Conservation (phyloP, 2,888 invertebrate species). For the Alviniconcha strummeri region DNA sequence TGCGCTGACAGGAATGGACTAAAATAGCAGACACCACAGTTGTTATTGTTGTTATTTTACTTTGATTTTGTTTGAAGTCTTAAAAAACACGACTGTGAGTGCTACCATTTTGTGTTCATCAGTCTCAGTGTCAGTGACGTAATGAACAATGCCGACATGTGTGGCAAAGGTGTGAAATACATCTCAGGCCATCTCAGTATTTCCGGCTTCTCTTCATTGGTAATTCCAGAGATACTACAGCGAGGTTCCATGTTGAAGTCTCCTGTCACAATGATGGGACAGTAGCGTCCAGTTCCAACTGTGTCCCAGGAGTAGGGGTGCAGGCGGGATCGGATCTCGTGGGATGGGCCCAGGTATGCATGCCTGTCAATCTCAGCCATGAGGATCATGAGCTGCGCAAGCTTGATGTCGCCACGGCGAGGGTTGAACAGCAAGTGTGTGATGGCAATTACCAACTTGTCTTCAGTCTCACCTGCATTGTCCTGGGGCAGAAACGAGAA, state of each 20-base stretch:
- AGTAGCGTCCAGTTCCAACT: conserved; percentile 74
- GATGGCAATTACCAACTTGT: conserved; percentile 85
- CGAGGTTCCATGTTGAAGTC: conserved; percentile 94
- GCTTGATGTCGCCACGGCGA: conserved; percentile 88
- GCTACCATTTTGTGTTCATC: too few relatives aligned
- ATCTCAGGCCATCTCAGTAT: too few relatives aligned
- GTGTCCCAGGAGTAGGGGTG: not conserved
- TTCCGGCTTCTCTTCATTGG: too few relatives aligned
- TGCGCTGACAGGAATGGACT: too few relatives aligned
- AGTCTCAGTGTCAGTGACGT: too few relatives aligned
- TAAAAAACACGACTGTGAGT: too few relatives aligned
- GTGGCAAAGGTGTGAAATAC: too few relatives aligned
- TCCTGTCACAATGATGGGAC: conserved; percentile 91
- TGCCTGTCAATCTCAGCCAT: conserved; percentile 89
- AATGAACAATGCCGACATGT: too few relatives aligned
- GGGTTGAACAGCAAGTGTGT: conserved; percentile 97
- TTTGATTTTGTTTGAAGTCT: too few relatives aligned
- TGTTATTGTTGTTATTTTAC: too few relatives aligned
- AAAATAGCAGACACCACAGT: too few relatives aligned
- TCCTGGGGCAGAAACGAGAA: not conserved
- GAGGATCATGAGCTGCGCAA: conserved; percentile 90
- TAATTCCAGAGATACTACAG: too few relatives aligned
- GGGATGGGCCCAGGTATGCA: conserved; percentile 56
- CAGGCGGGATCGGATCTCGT: not conserved
- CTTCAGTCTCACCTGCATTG: conserved; percentile 10